phyloP scores from a whole-genome alignment of 2,797 vertebrate genomes.

The Amniataba percoides region DNA sequence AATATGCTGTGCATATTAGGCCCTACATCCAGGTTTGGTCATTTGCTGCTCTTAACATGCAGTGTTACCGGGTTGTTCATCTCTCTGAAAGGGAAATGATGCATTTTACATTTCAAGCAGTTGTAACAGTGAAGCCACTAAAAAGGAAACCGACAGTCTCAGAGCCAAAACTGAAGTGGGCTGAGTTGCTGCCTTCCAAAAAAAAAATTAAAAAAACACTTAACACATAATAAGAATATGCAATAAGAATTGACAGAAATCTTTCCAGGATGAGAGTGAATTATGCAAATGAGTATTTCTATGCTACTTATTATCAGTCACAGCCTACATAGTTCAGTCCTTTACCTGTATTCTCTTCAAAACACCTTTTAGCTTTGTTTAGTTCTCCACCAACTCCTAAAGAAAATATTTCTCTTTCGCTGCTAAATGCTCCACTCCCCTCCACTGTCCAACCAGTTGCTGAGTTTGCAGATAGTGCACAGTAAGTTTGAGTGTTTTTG shows the following conservation, averaged over 20 bases:
- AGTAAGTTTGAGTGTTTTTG: background rate
- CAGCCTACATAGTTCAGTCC: background rate
- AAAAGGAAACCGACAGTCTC: slow-evolving; percentile 40
- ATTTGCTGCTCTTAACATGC: slow-evolving; percentile 41
- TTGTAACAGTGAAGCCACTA: slow-evolving; percentile 35
- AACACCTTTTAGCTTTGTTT: slow-evolving; percentile 1
- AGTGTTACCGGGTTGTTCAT: slow-evolving; percentile 37
- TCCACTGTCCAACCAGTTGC: too few relatives aligned
- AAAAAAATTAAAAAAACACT: too few relatives aligned
- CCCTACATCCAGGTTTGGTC: slow-evolving; percentile 40
- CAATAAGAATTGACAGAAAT: too few relatives aligned
- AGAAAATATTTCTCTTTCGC: background rate
- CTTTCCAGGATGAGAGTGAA: background rate
- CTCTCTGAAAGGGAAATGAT: slow-evolving; percentile 45
- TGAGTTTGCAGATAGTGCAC: background rate
- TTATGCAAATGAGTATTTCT: background rate
- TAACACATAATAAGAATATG: too few relatives aligned
- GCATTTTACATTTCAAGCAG: slow-evolving; percentile 60
- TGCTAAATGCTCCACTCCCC: background rate
- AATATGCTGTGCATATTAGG: slow-evolving; percentile 27
- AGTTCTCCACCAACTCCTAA: background rate
- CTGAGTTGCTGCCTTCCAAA: slow-evolving; percentile 25
- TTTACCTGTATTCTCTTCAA: slow-evolving; percentile 4
- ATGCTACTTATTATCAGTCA: background rate
- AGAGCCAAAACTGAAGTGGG: slow-evolving; percentile 41